Conservation (phyloP, 2,888 invertebrate genomes). For the Eupithecia pulchellata region DNA sequence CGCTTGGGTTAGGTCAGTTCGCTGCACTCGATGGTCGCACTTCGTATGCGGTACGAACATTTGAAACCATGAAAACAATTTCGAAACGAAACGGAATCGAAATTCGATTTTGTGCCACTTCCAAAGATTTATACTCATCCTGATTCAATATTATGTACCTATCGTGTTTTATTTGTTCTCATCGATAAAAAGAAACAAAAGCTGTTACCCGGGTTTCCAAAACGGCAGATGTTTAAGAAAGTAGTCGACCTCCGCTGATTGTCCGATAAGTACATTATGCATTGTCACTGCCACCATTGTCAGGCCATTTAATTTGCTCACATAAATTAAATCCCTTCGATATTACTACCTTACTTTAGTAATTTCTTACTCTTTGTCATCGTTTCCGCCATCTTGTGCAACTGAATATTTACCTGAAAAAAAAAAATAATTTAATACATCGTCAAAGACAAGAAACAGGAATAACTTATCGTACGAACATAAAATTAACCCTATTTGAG, state of each 20-base stretch:
- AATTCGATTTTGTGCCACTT: background rate
- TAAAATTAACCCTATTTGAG: background rate
- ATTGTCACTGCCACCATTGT: constrained; percentile 52
- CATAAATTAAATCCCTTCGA: constrained; percentile 13
- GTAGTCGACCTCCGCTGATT: constrained; percentile 61
- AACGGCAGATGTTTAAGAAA: constrained; percentile 62
- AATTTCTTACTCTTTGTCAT: background rate
- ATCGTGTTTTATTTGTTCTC: constrained; percentile 1
- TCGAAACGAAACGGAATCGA: background rate
- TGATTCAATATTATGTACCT: background rate
- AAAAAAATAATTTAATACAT: constrained; percentile 41
- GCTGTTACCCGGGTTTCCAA: constrained; percentile 44
- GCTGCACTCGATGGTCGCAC: constrained; percentile 41
- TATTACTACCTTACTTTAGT: background rate
- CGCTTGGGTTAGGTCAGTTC: constrained; percentile 80
- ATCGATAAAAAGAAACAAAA: constrained; percentile 44
- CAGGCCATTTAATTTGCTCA: constrained; percentile 43
- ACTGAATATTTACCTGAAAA: constrained; percentile 61
- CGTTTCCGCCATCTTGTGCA: background rate
- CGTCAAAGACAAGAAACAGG: background rate
- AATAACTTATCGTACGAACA: background rate
- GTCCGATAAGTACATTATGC: constrained; percentile 63
- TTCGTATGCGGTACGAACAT: background rate
- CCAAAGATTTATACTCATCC: background rate
- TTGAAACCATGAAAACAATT: background rate